A percentile compares a stretch with the other conserved stretches of the same genome.
These are phyloP conservation scores for Agrilus planipennis DNA, from an alignment of 1,140 invertebrate genomes.

Conservation along the genomic window DNA sequence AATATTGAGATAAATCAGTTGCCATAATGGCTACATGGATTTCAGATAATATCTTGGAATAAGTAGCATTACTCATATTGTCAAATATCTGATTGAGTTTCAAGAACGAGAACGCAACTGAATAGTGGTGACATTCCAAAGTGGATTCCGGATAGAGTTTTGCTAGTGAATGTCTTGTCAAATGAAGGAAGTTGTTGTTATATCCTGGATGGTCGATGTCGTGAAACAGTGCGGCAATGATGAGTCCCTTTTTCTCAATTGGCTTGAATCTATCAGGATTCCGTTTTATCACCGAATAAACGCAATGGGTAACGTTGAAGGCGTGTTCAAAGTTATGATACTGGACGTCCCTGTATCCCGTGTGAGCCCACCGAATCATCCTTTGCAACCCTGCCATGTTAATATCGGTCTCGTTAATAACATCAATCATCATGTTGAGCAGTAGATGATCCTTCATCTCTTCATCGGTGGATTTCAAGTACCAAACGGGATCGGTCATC, in stretches of 20 bases:
- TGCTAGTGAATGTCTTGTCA: slow-evolving; percentile 34
- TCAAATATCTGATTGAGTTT: slow-evolving; percentile 16
- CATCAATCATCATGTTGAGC: slow-evolving; percentile 35
- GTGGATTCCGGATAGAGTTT: slow-evolving; percentile 37
- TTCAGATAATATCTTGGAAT: slow-evolving; percentile 24
- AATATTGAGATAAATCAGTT: slow-evolving; percentile 39
- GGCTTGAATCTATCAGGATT: slow-evolving; percentile 35
- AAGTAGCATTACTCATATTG: slow-evolving; percentile 1
- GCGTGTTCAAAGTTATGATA: slow-evolving; percentile 44
- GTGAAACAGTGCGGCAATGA: slow-evolving; percentile 39
- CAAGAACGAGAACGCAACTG: slow-evolving; percentile 36
- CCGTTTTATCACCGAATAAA: slow-evolving; percentile 36
- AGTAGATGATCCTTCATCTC: slow-evolving; percentile 34
- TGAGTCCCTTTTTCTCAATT: slow-evolving; percentile 35
- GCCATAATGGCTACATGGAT: slow-evolving; percentile 38
- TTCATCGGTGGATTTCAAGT: slow-evolving; percentile 33
- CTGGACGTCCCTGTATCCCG: slow-evolving; percentile 34
- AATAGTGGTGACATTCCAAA: slow-evolving; percentile 40
- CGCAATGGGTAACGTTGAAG: slow-evolving; percentile 39
- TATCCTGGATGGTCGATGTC: slow-evolving; percentile 41
- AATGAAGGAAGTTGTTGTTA: slow-evolving; percentile 39
- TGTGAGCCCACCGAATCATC: slow-evolving; percentile 35
- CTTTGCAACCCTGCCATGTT: slow-evolving; percentile 23
- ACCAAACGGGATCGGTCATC: slow-evolving; percentile 36
- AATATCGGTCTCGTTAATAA: slow-evolving; percentile 29